These are phyloP conservation scores for Papilio xuthus DNA, from an alignment of 1,140 invertebrate species.

Conservation along the genomic window DNA sequence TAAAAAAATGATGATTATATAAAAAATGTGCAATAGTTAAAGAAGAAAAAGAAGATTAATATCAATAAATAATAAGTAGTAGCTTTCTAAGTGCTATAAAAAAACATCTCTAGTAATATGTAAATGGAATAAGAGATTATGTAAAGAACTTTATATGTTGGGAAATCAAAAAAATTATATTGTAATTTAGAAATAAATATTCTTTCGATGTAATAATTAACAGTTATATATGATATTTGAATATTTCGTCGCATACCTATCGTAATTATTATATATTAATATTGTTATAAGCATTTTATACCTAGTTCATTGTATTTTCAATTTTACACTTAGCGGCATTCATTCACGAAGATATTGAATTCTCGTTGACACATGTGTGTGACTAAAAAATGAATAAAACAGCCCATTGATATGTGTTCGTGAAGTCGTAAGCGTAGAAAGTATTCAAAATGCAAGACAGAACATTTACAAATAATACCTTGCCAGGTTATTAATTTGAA, in stretches of 20 bases:
- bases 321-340: conserved; percentile 15
- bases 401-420: not conserved
- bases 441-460: not conserved
- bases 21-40: no score
- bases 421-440: conserved; percentile 6
- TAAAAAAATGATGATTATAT: no score
- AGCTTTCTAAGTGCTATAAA: no score
- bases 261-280: conserved; percentile 9
- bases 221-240: not conserved
- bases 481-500: not conserved
- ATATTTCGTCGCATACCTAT: not conserved
- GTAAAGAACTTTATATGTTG: no score
- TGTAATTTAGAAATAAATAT: no score
- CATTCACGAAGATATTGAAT: not conserved
- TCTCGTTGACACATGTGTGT: conserved; percentile 23
- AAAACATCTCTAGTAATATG: no score
- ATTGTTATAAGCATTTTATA: not conserved
- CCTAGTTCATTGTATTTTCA: not conserved
- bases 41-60: no score
- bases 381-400: conserved; percentile 14
- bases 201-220: not conserved
- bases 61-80: no score
- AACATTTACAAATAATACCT: not conserved
- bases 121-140: no score
- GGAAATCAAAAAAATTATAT: no score